Evolutionary conservation across 2,113 vertebrate species (phyloP).

Genomic region (Oncorhynchus keta): DNA sequence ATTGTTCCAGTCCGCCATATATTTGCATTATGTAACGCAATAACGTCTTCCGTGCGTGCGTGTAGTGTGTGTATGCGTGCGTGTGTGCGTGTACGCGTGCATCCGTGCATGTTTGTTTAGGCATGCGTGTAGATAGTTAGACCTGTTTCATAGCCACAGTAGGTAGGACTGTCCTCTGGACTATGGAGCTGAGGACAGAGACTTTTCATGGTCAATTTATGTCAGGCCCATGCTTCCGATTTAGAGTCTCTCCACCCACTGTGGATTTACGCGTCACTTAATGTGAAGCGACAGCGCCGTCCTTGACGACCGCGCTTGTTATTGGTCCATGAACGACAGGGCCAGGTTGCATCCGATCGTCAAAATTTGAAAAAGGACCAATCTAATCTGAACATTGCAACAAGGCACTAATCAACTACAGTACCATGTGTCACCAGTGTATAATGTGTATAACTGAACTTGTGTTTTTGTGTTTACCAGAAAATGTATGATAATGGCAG

Average conservation of each 20-base stretch:
- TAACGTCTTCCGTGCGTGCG: background rate
- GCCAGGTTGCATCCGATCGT: conserved; percentile 39
- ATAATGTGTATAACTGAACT: conserved; percentile 9
- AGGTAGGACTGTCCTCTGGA: no score
- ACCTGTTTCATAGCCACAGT: no score
- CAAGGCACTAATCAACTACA: conserved; percentile 51
- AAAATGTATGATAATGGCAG: background rate
- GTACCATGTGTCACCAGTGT: conserved; percentile 30
- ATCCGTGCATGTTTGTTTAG: no score
- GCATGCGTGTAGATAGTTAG: no score
- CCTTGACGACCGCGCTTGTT: conserved; percentile 72
- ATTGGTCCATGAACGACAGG: conserved; percentile 53
- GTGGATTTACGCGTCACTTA: conserved; percentile 69
- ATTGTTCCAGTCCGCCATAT: no score
- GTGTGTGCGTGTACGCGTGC: no score
- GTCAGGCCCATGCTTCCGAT: conserved; percentile 63
- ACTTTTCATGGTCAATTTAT: conserved; percentile 66
- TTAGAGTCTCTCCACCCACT: conserved; percentile 61
- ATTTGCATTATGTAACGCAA: background rate
- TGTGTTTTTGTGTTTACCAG: conserved; percentile 10
- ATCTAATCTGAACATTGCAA: no score
- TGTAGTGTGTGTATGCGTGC: conserved; percentile 57
- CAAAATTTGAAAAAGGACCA: conserved; percentile 52
- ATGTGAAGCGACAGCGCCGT: conserved; percentile 68
- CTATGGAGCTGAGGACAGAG: conserved; percentile 69